Conservation (phyloP, 2,113 vertebrate genomes). For the Sapajus apella region DNA sequence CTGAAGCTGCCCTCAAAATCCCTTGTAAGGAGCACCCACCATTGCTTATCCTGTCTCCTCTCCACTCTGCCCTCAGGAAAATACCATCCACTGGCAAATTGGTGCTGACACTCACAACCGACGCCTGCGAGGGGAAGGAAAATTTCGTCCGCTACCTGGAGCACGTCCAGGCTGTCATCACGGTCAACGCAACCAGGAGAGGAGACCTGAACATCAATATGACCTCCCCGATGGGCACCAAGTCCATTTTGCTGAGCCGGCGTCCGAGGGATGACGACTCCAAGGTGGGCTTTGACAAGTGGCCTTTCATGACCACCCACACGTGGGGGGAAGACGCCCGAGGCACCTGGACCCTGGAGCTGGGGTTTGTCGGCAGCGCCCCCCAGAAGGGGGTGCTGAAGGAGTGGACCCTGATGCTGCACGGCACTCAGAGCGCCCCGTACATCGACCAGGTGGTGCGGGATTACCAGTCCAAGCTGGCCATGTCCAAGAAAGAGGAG, state of each 20-base stretch:
- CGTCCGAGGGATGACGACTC: slow-evolving; percentile 96
- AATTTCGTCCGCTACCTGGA: slow-evolving; percentile 99
- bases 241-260: slow-evolving; percentile 96
- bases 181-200: slow-evolving; percentile 93
- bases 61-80: slow-evolving; percentile 86
- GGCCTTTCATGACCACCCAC: slow-evolving; percentile 99
- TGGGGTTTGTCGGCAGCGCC: slow-evolving; percentile 91
- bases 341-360: slow-evolving; percentile 95
- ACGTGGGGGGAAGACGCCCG: slow-evolving; percentile 99
- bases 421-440: slow-evolving; percentile 97
- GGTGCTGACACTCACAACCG: slow-evolving; percentile 90
- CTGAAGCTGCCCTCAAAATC: background rate
- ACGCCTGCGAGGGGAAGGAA: slow-evolving; percentile 95
- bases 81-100: slow-evolving; percentile 92
- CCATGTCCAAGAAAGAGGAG: slow-evolving; percentile 99
- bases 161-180: slow-evolving; percentile 97
- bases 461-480: slow-evolving; percentile 99
- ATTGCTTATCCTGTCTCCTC: background rate
- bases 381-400: slow-evolving; percentile 93
- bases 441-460: slow-evolving; percentile 99
- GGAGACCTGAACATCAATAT: slow-evolving; percentile 98
- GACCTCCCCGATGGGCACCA: slow-evolving; percentile 99
- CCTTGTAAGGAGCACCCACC: too few species aligned
- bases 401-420: slow-evolving; percentile 99
- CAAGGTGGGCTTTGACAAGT: slow-evolving; percentile 99